phyloP scores from a whole-genome alignment of 1,140 invertebrate genomes.

The Camponotus vicinus region DNA sequence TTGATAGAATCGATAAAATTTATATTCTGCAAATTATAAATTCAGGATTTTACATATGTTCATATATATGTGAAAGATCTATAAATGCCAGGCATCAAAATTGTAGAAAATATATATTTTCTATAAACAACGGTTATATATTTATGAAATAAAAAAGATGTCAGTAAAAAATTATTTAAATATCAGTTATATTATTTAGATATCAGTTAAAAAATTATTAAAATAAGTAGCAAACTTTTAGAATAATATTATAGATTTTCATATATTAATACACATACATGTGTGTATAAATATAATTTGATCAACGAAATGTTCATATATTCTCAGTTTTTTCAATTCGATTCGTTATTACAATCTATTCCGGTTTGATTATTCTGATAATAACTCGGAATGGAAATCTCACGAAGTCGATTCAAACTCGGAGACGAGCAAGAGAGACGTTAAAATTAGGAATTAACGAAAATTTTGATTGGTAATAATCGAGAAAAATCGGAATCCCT shows the following conservation, averaged over 20 bases:
- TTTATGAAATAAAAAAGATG: background rate
- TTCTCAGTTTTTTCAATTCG: background rate
- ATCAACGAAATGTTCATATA: background rate
- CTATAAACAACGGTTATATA: background rate
- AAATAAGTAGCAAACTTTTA: background rate
- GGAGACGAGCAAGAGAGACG: background rate
- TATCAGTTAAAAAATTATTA: background rate
- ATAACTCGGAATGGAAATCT: background rate
- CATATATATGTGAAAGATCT: background rate
- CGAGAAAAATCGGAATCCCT: no score
- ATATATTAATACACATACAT: background rate
- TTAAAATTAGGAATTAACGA: conserved; percentile 37
- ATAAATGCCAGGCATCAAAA: background rate
- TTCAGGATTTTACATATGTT: background rate
- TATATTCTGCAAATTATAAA: conserved; percentile 12
- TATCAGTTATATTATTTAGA: no score
- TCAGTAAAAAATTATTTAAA: no score
- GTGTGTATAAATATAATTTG: background rate
- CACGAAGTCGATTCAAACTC: conserved; percentile 30
- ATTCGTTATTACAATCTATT: background rate
- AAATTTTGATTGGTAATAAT: conserved; percentile 40
- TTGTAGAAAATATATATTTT: background rate
- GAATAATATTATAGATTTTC: background rate
- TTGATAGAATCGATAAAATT: background rate
- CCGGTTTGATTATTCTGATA: conserved; percentile 1